Conservation (phyloP, 2,113 vertebrate genomes). For the Forbesichthys papilliferus region DNA sequence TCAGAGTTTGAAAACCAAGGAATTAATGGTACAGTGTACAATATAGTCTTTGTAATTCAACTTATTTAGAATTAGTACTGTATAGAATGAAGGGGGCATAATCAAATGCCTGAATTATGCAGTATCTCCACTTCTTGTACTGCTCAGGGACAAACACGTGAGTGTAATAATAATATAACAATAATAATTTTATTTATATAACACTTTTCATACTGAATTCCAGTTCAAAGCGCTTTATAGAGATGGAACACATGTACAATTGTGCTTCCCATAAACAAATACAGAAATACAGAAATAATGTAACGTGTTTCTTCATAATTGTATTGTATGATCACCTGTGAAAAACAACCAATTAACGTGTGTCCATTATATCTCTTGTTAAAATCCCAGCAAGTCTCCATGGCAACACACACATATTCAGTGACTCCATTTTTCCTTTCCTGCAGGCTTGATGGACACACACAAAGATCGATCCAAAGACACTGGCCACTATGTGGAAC, state of each 20-base stretch:
- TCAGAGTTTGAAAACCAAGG: conserved; percentile 81
- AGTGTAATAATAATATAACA: neutral
- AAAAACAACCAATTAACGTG: too few relatives aligned
- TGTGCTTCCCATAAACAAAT: too few relatives aligned
- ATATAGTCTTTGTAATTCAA: neutral
- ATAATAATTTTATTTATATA: too few relatives aligned
- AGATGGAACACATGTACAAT: too few relatives aligned
- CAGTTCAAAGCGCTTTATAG: too few relatives aligned
- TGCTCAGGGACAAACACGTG: neutral
- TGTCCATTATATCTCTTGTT: too few relatives aligned
- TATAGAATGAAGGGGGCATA: neutral
- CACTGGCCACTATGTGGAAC: conserved; percentile 86
- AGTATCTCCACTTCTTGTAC: neutral
- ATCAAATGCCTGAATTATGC: neutral
- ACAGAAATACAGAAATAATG: too few relatives aligned
- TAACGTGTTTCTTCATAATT: neutral
- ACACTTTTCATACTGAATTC: too few relatives aligned
- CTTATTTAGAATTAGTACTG: neutral
- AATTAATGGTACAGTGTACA: conserved; percentile 15
- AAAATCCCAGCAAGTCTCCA: too few relatives aligned
- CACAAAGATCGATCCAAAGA: conserved; percentile 83
- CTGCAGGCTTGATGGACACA: conserved; percentile 66
- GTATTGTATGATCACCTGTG: neutral
- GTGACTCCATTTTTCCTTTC: neutral
- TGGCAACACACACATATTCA: neutral